Evolutionary conservation across 2,888 invertebrate species (phyloP), one percentile per base, ranked within the genome.

Genomic region (Quadriops clusia): DNA sequence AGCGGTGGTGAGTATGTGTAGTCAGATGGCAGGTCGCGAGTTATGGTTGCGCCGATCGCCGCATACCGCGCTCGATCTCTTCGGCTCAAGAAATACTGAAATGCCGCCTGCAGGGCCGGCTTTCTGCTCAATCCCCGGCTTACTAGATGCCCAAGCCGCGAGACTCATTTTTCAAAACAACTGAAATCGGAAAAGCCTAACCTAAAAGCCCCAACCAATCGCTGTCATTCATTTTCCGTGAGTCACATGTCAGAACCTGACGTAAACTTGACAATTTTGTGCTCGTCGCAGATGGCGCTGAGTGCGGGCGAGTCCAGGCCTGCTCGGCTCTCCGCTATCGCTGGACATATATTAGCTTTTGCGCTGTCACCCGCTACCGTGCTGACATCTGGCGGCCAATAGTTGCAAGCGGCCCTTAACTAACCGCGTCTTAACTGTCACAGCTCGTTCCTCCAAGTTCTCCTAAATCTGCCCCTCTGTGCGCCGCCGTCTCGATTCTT

Each of bases 361-460:
- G 26, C 35, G 51, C 51, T 55, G 56, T 56, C 56, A 55, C 50
- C 51, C 53, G 54, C 56, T 56, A 56, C 56, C 48, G 56, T 54
- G 42, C 50, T 53, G 56, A 55, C 54, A 54, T 53, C 52, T 54
- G 52, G 52, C 52, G 53, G 50, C 50, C 53, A 51, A 53, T 52
- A 52, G 50, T 54, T 50, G 51, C 53, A 34, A 34, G 24, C 30
- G 31, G 33, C 23, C 37, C 37, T 52, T 55, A 54, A 55, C 50
- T 52, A 36, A 36, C 32, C 30, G 50, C 53, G 45, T 51, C 51
- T 50, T 45, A 41, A 40, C 48, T 51, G 54, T 53, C 53, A 53
- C 49, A 36, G 47, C 31, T 40, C 38, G 36, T 41, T 39, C 23
- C 36, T 33, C 33, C 33, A 33, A 32, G 33, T 36, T 32, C 36